A percentile compares a stretch with the other conserved stretches of the same genome.
These are phyloP conservation scores for Hypothenemus hampei DNA, from an alignment of 1,140 invertebrate species.

Conservation along the genomic window DNA sequence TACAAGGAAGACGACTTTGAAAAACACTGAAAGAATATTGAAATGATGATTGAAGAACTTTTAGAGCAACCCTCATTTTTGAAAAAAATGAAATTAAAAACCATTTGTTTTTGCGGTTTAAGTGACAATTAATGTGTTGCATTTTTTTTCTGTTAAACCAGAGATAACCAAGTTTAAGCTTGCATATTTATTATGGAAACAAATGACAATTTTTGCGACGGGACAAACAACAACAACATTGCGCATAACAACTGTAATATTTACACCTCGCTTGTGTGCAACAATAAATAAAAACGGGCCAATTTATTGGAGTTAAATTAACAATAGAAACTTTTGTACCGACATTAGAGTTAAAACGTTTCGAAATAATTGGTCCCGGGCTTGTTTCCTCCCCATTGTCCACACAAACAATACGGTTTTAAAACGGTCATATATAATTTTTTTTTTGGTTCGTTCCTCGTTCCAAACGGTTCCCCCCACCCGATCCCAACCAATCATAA, in stretches of 20 bases:
- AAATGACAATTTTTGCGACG: not conserved
- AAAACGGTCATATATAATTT: slow-evolving; percentile 15
- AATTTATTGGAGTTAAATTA: slow-evolving; percentile 23
- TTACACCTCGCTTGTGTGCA: slow-evolving; percentile 17
- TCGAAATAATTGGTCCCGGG: slow-evolving; percentile 14
- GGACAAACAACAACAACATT: slow-evolving; percentile 17
- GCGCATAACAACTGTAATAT: slow-evolving; percentile 24
- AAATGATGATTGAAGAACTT: too few species aligned
- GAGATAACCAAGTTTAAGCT: too few species aligned
- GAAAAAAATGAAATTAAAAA: too few species aligned
- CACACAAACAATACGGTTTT: slow-evolving; percentile 17
- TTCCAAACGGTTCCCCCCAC: not conserved
- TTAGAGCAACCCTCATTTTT: too few species aligned
- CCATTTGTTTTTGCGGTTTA: too few species aligned
- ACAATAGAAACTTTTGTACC: slow-evolving; percentile 23
- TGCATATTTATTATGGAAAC: too few species aligned
- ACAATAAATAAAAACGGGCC: slow-evolving; percentile 20
- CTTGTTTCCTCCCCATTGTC: slow-evolving; percentile 13
- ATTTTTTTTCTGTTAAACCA: too few species aligned
- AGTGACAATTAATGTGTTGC: too few species aligned
- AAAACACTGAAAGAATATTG: too few species aligned
- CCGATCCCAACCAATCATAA: slow-evolving; percentile 1
- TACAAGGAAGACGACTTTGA: too few species aligned
- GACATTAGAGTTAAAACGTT: slow-evolving; percentile 24
- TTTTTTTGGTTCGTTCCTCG: slow-evolving; percentile 2